Evolutionary conservation across 2,113 vertebrate species (phyloP).

Genomic region (Mustela lutreola): DNA sequence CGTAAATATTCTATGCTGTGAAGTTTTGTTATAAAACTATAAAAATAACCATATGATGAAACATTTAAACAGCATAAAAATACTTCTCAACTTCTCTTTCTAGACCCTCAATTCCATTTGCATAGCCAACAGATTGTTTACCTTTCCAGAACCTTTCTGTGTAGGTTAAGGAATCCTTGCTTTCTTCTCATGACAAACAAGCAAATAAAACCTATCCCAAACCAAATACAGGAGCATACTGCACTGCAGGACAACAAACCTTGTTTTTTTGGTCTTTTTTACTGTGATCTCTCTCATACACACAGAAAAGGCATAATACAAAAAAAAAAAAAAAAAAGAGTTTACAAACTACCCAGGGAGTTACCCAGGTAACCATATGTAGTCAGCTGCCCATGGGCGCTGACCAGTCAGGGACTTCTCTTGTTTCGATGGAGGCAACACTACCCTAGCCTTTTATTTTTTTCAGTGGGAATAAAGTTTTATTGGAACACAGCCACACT

Average conservation of each 20-base stretch:
- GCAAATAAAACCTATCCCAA: neutral
- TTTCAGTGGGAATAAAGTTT: no score
- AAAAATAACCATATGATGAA: constrained; percentile 35
- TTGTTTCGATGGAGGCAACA: neutral
- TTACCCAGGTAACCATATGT: neutral
- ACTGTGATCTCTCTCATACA: neutral
- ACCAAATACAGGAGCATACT: neutral
- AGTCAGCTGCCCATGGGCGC: neutral
- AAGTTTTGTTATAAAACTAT: constrained; percentile 31
- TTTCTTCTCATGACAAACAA: neutral
- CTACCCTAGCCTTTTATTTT: neutral
- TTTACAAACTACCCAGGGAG: neutral
- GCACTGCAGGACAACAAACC: neutral
- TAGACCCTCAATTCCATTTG: neutral
- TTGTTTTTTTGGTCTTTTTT: neutral
- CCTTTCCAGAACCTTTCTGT: constrained; percentile 37
- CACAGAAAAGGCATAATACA: neutral
- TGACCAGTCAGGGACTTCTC: neutral
- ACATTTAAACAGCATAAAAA: constrained; percentile 31
- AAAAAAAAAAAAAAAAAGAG: neutral
- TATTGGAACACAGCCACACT: no score
- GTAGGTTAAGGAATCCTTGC: neutral
- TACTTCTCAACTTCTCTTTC: neutral
- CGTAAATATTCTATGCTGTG: neutral
- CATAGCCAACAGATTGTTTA: neutral